These are phyloP conservation scores for Megalonaias nervosa DNA, from an alignment of 1,140 invertebrate species.

Conservation along the genomic window DNA sequence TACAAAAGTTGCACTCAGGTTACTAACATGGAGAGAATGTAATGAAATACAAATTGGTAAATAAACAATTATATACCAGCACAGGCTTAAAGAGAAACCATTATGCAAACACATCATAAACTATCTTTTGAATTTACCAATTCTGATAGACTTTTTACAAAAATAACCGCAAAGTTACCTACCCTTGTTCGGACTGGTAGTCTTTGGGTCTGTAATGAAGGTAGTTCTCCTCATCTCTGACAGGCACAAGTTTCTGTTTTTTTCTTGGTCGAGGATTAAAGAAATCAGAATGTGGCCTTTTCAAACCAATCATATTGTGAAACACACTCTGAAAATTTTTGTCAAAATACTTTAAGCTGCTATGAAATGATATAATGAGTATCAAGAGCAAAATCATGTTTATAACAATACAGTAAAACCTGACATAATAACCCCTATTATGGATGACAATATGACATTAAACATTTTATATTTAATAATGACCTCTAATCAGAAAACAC, in stretches of 20 bases:
- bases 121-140: too few relatives aligned
- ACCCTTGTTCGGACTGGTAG: constrained; percentile 91
- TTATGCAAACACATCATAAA: too few relatives aligned
- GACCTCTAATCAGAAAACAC: too few relatives aligned
- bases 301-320: constrained; percentile 41
- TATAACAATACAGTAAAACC: not conserved
- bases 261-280: constrained; percentile 1
- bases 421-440: not conserved
- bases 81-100: too few relatives aligned
- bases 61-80: too few relatives aligned
- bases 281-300: constrained; percentile 2
- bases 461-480: too few relatives aligned
- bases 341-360: not conserved
- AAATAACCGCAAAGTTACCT: constrained; percentile 48
- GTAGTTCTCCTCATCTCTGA: constrained; percentile 84
- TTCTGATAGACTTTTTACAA: not conserved
- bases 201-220: constrained; percentile 90
- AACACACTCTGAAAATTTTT: constrained; percentile 41
- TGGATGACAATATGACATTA: too few relatives aligned
- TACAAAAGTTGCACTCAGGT: too few relatives aligned
- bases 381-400: not conserved
- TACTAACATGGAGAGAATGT: too few relatives aligned
- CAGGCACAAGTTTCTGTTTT: constrained; percentile 33
- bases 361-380: not conserved
- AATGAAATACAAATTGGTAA: too few relatives aligned